A percentile compares a stretch with the other conserved stretches of the same genome.
Conservation (phyloP, 2,113 vertebrate genomes). For the Perccottus glenii region DNA sequence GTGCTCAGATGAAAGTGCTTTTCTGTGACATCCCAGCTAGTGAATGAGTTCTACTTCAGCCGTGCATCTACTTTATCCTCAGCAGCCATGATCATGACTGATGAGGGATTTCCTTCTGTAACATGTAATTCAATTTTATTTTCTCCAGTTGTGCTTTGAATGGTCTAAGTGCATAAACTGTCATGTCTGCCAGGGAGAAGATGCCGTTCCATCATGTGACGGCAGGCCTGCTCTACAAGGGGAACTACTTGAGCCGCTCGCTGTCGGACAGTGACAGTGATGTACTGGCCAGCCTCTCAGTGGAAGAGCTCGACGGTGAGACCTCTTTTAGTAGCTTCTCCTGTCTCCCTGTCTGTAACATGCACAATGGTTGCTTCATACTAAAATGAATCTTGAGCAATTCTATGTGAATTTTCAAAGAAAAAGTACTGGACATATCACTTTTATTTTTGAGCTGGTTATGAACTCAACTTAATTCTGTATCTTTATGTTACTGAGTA, state of each 20-base stretch:
- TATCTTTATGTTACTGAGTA: no score
- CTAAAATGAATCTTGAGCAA: no score
- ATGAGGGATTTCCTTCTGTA: not conserved
- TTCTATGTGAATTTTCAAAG: no score
- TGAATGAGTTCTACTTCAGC: slow-evolving; percentile 49
- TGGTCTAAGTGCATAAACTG: not conserved
- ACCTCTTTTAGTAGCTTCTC: not conserved
- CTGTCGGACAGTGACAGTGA: slow-evolving; percentile 95
- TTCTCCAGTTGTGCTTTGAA: not conserved
- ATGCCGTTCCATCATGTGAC: slow-evolving; percentile 99
- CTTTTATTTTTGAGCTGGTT: no score
- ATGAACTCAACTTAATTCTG: no score
- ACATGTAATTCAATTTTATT: no score
- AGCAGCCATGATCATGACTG: no score
- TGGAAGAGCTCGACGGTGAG: slow-evolving; percentile 97
- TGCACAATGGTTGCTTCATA: no score
- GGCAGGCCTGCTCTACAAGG: slow-evolving; percentile 97
- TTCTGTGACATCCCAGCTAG: slow-evolving; percentile 42
- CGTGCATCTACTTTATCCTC: slow-evolving; percentile 15
- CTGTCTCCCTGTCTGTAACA: slow-evolving; percentile 8
- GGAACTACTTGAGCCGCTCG: slow-evolving; percentile 95
- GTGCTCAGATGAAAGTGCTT: not conserved
- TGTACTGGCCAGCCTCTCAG: slow-evolving; percentile 93
- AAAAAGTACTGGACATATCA: no score
- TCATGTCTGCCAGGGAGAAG: slow-evolving; percentile 86